Evolutionary conservation across 2,797 vertebrate species (phyloP).

Genomic region (Trichosurus vulpecula): DNA sequence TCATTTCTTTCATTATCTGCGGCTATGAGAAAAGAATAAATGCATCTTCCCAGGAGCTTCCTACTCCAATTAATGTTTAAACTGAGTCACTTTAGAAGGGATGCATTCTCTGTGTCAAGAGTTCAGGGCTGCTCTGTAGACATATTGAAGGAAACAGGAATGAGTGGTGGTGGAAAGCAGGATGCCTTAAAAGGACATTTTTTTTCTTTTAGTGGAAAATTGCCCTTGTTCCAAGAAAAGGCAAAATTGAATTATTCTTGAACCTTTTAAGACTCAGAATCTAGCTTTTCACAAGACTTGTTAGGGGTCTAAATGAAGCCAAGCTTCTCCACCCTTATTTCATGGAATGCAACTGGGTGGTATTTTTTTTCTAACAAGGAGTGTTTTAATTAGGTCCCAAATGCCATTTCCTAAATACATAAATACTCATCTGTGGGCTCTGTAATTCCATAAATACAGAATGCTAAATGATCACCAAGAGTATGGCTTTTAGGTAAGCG

Average conservation of each 20-base stretch:
- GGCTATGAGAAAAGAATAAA: slow-evolving; percentile 48
- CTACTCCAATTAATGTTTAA: slow-evolving; percentile 41
- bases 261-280: slow-evolving; percentile 36
- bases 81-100: slow-evolving; percentile 12
- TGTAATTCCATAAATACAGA: slow-evolving; percentile 2
- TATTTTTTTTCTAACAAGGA: not conserved
- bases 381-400: slow-evolving; percentile 1
- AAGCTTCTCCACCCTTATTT: not conserved
- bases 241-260: not conserved
- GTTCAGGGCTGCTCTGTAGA: slow-evolving; percentile 29
- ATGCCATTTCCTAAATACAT: not conserved
- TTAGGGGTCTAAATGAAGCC: not conserved
- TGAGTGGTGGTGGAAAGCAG: slow-evolving; percentile 22
- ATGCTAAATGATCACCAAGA: not conserved
- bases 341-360: not conserved
- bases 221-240: not conserved
- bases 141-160: slow-evolving; percentile 43
- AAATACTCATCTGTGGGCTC: not conserved
- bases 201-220: not conserved
- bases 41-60: slow-evolving; percentile 32
- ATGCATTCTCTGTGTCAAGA: not conserved
- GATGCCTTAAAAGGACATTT: slow-evolving; percentile 31
- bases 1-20: not conserved
- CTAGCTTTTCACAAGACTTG: not conserved
- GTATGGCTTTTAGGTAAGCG: not conserved